These are phyloP conservation scores for Amorpha juglandis DNA, from an alignment of 2,888 invertebrate genomes.

Conservation along the genomic window DNA sequence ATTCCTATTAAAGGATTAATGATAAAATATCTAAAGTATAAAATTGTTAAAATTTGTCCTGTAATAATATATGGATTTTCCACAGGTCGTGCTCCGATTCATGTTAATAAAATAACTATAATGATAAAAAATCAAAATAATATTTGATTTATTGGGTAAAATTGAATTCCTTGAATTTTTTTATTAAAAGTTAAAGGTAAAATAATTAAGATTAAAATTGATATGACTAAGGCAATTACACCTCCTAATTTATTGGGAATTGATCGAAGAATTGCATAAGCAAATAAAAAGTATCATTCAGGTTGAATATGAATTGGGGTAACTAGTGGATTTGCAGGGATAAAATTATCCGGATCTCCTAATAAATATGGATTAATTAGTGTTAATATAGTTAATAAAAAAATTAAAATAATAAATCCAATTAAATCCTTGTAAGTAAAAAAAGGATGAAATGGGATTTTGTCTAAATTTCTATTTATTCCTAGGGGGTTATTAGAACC, in stretches of 20 bases:
- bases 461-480: slow-evolving; percentile 86
- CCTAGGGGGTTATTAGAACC: slow-evolving; percentile 88
- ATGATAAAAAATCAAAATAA: slow-evolving; percentile 84
- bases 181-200: slow-evolving; percentile 83
- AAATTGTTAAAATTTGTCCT: slow-evolving; percentile 85
- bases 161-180: slow-evolving; percentile 84
- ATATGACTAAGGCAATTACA: slow-evolving; percentile 86
- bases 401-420: slow-evolving; percentile 84
- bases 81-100: slow-evolving; percentile 88
- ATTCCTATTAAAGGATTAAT: slow-evolving; percentile 77
- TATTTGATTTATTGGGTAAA: slow-evolving; percentile 85
- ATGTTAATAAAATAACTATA: slow-evolving; percentile 86
- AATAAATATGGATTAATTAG: slow-evolving; percentile 84
- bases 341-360: slow-evolving; percentile 90
- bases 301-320: slow-evolving; percentile 92
- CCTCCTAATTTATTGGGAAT: slow-evolving; percentile 92
- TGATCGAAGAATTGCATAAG: slow-evolving; percentile 91
- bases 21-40: slow-evolving; percentile 85
- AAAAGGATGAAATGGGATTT: slow-evolving; percentile 88
- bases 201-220: slow-evolving; percentile 87
- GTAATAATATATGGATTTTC: slow-evolving; percentile 86
- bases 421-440: slow-evolving; percentile 86
- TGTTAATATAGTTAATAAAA: slow-evolving; percentile 79
- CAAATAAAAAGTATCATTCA: slow-evolving; percentile 94
- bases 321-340: slow-evolving; percentile 87